Conservation (phyloP, 2,888 invertebrate species). For the Heliconius ismenius region DNA sequence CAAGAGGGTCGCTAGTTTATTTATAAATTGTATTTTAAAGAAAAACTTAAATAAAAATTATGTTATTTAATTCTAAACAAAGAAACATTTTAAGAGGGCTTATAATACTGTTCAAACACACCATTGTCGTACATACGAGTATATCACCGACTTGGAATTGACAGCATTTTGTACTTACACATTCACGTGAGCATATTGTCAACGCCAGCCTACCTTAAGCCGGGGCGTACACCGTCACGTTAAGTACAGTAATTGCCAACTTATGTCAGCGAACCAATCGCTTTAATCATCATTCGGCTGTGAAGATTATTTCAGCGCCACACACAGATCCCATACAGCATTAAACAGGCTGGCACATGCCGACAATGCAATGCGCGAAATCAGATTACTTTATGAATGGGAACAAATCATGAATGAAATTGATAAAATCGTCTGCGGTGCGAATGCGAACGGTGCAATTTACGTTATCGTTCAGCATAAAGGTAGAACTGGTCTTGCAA, state of each 20-base stretch:
- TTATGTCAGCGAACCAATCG: slow-evolving; percentile 70
- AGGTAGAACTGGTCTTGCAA: slow-evolving; percentile 41
- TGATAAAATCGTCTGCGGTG: slow-evolving; percentile 73
- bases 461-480: slow-evolving; percentile 49
- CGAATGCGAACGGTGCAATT: slow-evolving; percentile 55
- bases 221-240: slow-evolving; percentile 50
- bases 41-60: no score
- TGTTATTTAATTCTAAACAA: neutral
- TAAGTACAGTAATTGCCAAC: slow-evolving; percentile 70
- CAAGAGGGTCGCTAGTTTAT: no score
- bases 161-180: slow-evolving; percentile 40
- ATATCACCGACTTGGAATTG: slow-evolving; percentile 26
- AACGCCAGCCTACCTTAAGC: slow-evolving; percentile 57
- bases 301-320: slow-evolving; percentile 73
- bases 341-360: slow-evolving; percentile 50
- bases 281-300: slow-evolving; percentile 68
- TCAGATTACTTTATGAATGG: slow-evolving; percentile 70
- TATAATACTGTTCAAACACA: neutral
- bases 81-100: neutral
- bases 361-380: slow-evolving; percentile 69
- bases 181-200: slow-evolving; percentile 42
- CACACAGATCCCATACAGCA: slow-evolving; percentile 60
- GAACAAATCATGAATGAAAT: slow-evolving; percentile 71
- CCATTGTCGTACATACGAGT: slow-evolving; percentile 3
- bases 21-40: no score